A percentile compares a stretch with the other conserved stretches of the same genome.
Evolutionary conservation across 2,797 vertebrate genomes (phyloP).

Genomic region (Intellagama lesueurii): DNA sequence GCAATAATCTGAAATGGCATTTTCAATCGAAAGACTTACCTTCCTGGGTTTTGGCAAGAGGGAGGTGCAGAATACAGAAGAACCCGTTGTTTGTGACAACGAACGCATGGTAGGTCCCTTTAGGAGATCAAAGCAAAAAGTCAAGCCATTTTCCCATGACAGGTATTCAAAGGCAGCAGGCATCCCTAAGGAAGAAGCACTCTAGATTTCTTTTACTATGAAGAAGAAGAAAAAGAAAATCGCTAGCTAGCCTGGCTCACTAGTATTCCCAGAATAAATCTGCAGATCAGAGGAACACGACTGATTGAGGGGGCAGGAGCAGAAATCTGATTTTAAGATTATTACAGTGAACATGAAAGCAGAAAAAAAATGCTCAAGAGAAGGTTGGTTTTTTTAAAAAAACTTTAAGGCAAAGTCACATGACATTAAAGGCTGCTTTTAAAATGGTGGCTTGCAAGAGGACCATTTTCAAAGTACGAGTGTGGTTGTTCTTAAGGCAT

Average conservation of each 20-base stretch:
- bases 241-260: neutral
- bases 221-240: neutral
- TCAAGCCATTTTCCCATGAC: neutral
- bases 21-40: slow-evolving; percentile 77
- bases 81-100: slow-evolving; percentile 87
- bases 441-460: no score
- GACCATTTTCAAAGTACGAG: neutral
- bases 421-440: no score
- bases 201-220: neutral
- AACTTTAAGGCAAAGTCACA: neutral
- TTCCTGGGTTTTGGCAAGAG: slow-evolving; percentile 85
- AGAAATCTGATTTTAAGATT: neutral
- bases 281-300: neutral
- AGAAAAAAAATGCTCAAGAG: neutral
- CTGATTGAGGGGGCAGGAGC: neutral
- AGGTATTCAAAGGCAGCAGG: neutral
- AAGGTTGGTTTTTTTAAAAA: neutral
- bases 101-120: slow-evolving; percentile 89
- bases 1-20: neutral
- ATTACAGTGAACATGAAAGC: neutral
- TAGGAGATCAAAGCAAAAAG: neutral
- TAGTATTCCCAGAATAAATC: neutral
- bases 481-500: neutral
- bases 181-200: no score
- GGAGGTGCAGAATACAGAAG: slow-evolving; percentile 88